A percentile compares a stretch with the other conserved stretches of the same genome.
These are phyloP conservation scores for Lepilemur septentrionalis DNA, from an alignment of 2,797 vertebrate genomes.

Conservation along the genomic window DNA sequence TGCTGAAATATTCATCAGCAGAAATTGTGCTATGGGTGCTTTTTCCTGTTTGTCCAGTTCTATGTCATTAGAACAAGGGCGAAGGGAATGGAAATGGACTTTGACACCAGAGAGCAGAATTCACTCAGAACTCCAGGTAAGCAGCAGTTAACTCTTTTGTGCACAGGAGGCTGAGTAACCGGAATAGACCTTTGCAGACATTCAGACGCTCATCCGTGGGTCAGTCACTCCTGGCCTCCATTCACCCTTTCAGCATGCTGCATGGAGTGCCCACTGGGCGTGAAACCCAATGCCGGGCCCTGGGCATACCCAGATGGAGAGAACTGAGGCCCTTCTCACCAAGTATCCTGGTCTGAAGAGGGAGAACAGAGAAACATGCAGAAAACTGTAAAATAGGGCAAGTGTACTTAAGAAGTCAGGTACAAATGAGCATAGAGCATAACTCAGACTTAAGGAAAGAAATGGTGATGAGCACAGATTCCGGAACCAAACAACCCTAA, in stretches of 20 bases:
- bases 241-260: background rate
- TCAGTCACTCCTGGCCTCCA: background rate
- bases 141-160: conserved; percentile 81
- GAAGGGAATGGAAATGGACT: conserved; percentile 80
- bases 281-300: background rate
- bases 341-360: background rate
- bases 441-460: too few species aligned
- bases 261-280: accelerated
- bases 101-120: conserved; percentile 78
- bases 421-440: accelerated
- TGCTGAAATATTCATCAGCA: conserved; percentile 94
- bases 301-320: accelerated
- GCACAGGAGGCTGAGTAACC: conserved; percentile 44
- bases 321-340: background rate
- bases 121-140: conserved; percentile 77
- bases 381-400: accelerated
- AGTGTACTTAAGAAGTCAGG: accelerated
- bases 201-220: accelerated
- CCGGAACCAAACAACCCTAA: background rate
- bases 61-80: conserved; percentile 83
- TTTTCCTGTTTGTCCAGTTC: conserved; percentile 90
- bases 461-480: accelerated
- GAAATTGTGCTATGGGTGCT: conserved; percentile 92
- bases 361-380: background rate
- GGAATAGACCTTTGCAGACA: background rate